Base-by-base conservation (phyloP, 92 coral and sea anemone species). In the Epizoanthus rinbou region DNA sequence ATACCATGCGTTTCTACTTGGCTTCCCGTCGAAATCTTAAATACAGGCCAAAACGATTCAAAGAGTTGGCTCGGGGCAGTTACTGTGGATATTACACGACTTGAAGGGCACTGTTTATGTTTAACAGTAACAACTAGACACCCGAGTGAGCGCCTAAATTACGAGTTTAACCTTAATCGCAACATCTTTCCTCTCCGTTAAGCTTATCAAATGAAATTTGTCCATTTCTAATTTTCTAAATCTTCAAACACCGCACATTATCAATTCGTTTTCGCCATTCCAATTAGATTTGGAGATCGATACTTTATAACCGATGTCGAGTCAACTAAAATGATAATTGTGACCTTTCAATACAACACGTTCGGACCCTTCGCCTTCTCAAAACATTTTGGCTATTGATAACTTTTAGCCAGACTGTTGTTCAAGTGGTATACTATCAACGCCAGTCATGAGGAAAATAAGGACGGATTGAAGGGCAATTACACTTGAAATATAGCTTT, bases 401-500 rank as follows among this genome's bases (percentile, higher is more conserved):
- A 59, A 82, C 79, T 90, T 88, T 88, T 86, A 86, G 86, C 70
- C 75, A 80, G 86, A 80, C 85, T 78, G 85, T 91, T 89, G 91
- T 91, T 89, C 85, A 70, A 57, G 82, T 33, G 52, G 79, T 79
- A 87, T 90, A 90, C 80, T 84, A 81, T 58, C 87, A 90, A 82
- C 89, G 82, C 88, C 89, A 86, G 62, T 86, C 87, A 79, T 82
- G 88, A 75, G 73, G 86, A 86, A 85, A 93, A 93, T 91, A 88
- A 84, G 88, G 69, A 66, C 87, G 83, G 86, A 72, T 85, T 74
- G 75, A 69, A 87, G 87, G 88, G 85, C 94, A 93, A 93, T 93
- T 93, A 90, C 89, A 92, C 95, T 87, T 88, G 86, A 91, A 88
- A 89, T 93, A 78, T 86, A 58, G 82, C 88, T 86, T 91, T 91